A percentile compares a stretch with the other conserved stretches of the same genome.
Evolutionary conservation across 2,888 invertebrate genomes (phyloP).

Genomic region (Zygaena filipendulae): DNA sequence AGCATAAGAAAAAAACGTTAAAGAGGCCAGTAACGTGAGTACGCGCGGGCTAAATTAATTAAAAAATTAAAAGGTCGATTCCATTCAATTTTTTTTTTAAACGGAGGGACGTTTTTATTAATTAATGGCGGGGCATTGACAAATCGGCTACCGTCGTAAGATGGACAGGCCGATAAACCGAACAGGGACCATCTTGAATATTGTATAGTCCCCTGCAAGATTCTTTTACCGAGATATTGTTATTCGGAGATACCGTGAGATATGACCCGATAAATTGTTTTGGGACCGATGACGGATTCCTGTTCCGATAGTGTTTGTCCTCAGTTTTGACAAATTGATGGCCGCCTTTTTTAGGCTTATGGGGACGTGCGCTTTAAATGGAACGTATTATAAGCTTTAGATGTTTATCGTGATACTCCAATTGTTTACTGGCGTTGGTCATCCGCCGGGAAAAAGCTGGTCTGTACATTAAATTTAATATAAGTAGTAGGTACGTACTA

Average conservation of each 20-base stretch:
- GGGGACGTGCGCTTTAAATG: constrained; percentile 29
- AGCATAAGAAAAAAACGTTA: constrained; percentile 28
- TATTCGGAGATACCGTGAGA: constrained; percentile 43
- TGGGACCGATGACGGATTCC: constrained; percentile 55
- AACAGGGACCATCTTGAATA: constrained; percentile 16
- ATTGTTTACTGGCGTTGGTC: too few relatives aligned
- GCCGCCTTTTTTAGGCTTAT: constrained; percentile 48
- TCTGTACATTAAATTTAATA: too few relatives aligned
- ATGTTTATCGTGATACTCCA: not conserved
- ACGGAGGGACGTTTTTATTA: constrained; percentile 48
- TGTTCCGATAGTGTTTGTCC: constrained; percentile 49
- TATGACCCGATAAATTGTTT: constrained; percentile 49
- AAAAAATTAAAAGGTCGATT: constrained; percentile 31
- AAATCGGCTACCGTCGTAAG: constrained; percentile 58
- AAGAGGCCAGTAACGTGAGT: too few relatives aligned
- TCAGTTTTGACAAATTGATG: constrained; percentile 60
- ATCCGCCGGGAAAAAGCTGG: too few relatives aligned
- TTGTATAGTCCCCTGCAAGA: constrained; percentile 21
- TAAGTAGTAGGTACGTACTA: too few relatives aligned
- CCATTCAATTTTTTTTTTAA: constrained; percentile 44
- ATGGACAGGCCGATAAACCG: constrained; percentile 52
- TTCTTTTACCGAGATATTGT: constrained; percentile 25
- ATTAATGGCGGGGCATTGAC: constrained; percentile 62
- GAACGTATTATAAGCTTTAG: too few relatives aligned
- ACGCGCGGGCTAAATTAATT: constrained; percentile 47